A percentile compares a stretch with the other conserved stretches of the same genome.
Conservation (phyloP, 2,113 vertebrate genomes). For the Lagopus muta region DNA sequence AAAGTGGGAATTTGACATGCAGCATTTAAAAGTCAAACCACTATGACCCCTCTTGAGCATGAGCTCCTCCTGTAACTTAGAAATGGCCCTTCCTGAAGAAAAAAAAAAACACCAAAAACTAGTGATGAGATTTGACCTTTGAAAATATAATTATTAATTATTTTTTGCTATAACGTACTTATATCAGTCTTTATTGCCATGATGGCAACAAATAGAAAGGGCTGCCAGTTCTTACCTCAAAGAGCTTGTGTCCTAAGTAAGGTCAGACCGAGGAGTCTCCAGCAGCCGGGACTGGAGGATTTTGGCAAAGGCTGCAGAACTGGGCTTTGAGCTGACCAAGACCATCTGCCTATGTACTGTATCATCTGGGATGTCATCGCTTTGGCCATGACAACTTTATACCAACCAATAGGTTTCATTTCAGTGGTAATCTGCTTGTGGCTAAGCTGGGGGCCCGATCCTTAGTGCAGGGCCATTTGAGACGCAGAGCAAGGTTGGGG, state of each 20-base stretch:
- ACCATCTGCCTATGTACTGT: background rate
- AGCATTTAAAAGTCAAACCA: slow-evolving; percentile 16
- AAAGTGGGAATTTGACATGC: background rate
- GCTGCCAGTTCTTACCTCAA: background rate
- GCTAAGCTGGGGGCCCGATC: background rate
- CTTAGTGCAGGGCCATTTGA: rapidly evolving
- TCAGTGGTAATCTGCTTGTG: background rate
- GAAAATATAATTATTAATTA: background rate
- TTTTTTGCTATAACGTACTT: background rate
- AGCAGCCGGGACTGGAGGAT: background rate
- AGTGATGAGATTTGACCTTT: background rate
- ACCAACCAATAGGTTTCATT: background rate
- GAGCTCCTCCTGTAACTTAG: background rate
- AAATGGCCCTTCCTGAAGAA: background rate
- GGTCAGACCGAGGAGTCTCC: background rate
- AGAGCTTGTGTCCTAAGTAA: background rate
- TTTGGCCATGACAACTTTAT: background rate
- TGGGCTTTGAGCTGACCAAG: background rate
- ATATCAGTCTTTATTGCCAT: background rate
- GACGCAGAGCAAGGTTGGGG: background rate
- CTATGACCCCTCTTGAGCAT: background rate
- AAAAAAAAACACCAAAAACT: background rate
- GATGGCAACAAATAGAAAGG: background rate
- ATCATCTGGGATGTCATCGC: background rate
- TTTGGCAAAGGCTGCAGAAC: background rate